These are phyloP conservation scores for Ammodramus savannarum DNA, from an alignment of 2,113 vertebrate genomes.

Conservation along the genomic window DNA sequence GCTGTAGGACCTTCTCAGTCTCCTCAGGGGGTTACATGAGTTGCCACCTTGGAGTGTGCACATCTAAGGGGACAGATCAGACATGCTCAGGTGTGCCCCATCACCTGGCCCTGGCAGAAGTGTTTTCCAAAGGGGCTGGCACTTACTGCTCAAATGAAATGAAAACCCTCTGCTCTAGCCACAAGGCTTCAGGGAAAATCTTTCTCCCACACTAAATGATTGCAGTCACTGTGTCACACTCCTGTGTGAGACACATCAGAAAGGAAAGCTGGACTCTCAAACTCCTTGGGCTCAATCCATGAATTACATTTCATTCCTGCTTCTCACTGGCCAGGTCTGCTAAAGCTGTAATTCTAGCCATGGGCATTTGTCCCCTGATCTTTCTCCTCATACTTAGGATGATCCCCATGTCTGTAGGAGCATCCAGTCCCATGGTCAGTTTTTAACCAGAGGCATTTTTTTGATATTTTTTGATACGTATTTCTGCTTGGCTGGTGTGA, in stretches of 20 bases:
- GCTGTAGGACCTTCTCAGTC: neutral
- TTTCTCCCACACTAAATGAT: neutral
- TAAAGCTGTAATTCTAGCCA: neutral
- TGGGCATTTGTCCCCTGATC: neutral
- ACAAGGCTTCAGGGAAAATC: neutral
- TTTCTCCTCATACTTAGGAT: neutral
- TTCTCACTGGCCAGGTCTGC: neutral
- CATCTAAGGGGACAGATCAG: neutral
- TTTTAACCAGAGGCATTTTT: neutral
- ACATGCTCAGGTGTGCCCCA: neutral
- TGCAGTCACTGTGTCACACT: neutral
- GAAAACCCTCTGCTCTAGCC: neutral
- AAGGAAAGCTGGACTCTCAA: neutral
- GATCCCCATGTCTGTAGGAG: neutral
- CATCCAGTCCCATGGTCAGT: neutral
- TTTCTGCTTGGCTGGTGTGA: neutral
- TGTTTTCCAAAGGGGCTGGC: neutral
- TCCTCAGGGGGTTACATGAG: neutral
- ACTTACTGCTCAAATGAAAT: neutral
- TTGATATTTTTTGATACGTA: fast-evolving
- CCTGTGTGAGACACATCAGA: neutral
- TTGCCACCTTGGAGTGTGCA: neutral
- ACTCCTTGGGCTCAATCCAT: neutral
- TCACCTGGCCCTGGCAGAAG: neutral
- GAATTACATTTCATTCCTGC: neutral